Conservation (phyloP, 1,140 invertebrate genomes). For the Microplitis demolitor region DNA sequence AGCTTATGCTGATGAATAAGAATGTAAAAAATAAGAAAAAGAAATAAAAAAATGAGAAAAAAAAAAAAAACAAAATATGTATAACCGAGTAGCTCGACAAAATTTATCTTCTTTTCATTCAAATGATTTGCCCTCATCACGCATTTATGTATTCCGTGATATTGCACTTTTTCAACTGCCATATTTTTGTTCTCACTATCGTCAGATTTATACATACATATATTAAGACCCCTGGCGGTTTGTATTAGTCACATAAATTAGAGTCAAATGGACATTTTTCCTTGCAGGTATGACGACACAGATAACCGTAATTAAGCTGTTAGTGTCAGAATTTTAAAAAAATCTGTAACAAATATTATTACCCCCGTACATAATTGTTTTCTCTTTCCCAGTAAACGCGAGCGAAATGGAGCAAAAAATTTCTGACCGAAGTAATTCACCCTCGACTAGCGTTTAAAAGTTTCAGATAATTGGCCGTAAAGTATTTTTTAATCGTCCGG, state of each 20-base stretch:
- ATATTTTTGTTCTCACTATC: conserved; percentile 38
- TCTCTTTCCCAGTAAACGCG: too few relatives aligned
- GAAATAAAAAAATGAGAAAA: conserved; percentile 14
- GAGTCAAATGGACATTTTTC: conserved; percentile 17
- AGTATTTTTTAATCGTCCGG: conserved; percentile 9
- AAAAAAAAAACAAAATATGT: conserved; percentile 5
- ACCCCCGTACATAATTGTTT: too few relatives aligned
- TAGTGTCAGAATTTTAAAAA: background rate
- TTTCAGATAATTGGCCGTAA: conserved; percentile 2
- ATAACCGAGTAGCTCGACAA: conserved; percentile 42
- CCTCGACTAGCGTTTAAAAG: background rate
- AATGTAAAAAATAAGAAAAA: background rate
- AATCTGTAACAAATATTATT: background rate
- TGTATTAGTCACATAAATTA: conserved; percentile 56
- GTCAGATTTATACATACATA: conserved; percentile 24
- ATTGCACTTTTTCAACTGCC: conserved; percentile 54
- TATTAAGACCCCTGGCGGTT: conserved; percentile 48
- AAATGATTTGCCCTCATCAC: conserved; percentile 54
- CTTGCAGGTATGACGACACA: background rate
- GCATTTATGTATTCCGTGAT: conserved; percentile 60
- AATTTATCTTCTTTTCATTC: conserved; percentile 59
- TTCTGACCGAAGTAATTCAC: background rate
- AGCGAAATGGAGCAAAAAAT: too few relatives aligned
- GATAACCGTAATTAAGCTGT: conserved; percentile 19
- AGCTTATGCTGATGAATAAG: background rate